Conservation (phyloP, 1,140 invertebrate genomes). For the Neocloeon triangulifer region DNA sequence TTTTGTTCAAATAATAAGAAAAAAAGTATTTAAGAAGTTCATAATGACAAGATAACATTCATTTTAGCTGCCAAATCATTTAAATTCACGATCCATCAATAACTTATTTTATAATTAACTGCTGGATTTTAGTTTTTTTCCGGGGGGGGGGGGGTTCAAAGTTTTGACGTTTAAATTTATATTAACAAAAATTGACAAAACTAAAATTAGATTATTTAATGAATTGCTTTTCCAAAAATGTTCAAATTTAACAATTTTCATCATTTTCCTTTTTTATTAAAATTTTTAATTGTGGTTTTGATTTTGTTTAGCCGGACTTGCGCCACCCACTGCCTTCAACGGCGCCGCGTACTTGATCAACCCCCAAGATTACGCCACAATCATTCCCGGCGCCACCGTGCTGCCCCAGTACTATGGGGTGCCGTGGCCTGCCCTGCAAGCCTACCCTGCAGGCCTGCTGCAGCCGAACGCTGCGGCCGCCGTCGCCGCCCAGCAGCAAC, state of each 20-base stretch:
- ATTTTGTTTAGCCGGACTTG: slow-evolving; percentile 11
- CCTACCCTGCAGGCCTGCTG: slow-evolving; percentile 31
- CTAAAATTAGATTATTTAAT: too few relatives aligned
- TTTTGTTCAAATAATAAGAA: too few relatives aligned
- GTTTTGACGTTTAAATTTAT: too few relatives aligned
- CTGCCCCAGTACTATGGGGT: slow-evolving; percentile 62
- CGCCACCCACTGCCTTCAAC: slow-evolving; percentile 39
- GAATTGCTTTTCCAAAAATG: too few relatives aligned
- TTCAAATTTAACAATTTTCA: not conserved
- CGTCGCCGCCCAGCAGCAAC: slow-evolving; percentile 25
- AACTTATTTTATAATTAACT: too few relatives aligned
- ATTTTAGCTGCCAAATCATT: too few relatives aligned
- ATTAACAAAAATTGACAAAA: too few relatives aligned
- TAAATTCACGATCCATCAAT: too few relatives aligned
- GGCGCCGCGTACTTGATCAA: slow-evolving; percentile 76
- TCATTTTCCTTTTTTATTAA: not conserved
- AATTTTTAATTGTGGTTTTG: slow-evolving; percentile 2
- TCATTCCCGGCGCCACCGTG: slow-evolving; percentile 24
- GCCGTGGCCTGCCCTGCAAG: slow-evolving; percentile 56
- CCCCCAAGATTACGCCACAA: slow-evolving; percentile 38
- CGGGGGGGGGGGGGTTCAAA: too few relatives aligned
- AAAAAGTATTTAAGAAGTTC: too few relatives aligned
- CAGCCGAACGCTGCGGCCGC: slow-evolving; percentile 37
- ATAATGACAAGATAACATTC: too few relatives aligned
- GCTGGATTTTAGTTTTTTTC: too few relatives aligned